phyloP scores from a whole-genome alignment of 2,888 invertebrate species.

The Lasius platythorax region DNA sequence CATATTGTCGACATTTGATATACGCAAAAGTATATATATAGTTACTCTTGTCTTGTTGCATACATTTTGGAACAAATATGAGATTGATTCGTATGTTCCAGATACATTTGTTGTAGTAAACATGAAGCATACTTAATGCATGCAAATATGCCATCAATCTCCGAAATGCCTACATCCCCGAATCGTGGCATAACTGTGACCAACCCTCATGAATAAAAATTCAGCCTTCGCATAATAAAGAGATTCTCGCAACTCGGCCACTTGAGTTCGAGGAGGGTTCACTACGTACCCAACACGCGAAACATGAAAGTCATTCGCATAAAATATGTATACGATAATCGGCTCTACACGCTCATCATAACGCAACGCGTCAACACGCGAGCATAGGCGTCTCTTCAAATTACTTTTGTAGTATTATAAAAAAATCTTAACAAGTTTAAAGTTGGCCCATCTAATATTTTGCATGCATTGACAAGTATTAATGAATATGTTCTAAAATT shows the following conservation, averaged over 20 bases:
- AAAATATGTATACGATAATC: slow-evolving; percentile 66
- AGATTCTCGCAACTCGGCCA: slow-evolving; percentile 68
- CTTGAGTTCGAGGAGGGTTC: slow-evolving; percentile 68
- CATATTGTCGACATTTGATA: slow-evolving; percentile 38
- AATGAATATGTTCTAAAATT: neutral
- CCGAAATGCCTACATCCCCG: neutral
- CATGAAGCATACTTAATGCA: neutral
- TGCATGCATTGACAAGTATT: neutral
- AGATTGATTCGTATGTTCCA: neutral
- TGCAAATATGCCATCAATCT: slow-evolving; percentile 12
- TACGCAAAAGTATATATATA: neutral
- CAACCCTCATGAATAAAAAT: slow-evolving; percentile 72
- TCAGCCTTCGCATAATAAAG: slow-evolving; percentile 70
- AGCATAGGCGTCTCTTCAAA: slow-evolving; percentile 17
- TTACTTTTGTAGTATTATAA: neutral
- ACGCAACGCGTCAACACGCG: slow-evolving; percentile 20
- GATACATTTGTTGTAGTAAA: neutral
- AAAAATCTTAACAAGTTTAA: neutral
- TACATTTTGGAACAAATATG: slow-evolving; percentile 2
- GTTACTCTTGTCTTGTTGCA: neutral
- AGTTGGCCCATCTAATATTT: neutral
- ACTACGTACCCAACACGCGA: slow-evolving; percentile 74
- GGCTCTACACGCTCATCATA: slow-evolving; percentile 35
- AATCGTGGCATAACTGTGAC: slow-evolving; percentile 62
- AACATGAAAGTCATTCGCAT: slow-evolving; percentile 72